A percentile compares a stretch with the other conserved stretches of the same genome.
phyloP scores from a whole-genome alignment of 2,113 vertebrate genomes.

The Thalassoma bifasciatum region DNA sequence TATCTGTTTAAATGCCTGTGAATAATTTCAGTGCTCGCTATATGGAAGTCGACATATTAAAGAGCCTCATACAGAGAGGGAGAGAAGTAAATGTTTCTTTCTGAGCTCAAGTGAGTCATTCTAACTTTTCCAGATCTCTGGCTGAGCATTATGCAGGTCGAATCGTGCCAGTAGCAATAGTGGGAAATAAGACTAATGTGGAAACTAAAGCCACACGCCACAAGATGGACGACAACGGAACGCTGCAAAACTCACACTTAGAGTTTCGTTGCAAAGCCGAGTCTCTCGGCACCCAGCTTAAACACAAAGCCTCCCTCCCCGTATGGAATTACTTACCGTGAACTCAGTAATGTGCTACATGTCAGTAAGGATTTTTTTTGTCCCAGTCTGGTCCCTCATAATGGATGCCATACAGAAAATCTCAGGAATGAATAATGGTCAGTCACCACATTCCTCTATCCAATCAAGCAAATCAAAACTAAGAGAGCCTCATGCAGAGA shows the following conservation, averaged over 20 bases:
- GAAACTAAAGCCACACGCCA: conserved; percentile 82
- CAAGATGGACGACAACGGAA: conserved; percentile 78
- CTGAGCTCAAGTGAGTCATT: conserved; percentile 81
- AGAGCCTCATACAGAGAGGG: conserved; percentile 63
- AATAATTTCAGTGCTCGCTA: conserved; percentile 49
- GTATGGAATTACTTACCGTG: conserved; percentile 51
- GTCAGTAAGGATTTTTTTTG: conserved; percentile 26
- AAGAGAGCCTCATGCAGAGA: conserved; percentile 28
- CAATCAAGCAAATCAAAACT: conserved; percentile 53
- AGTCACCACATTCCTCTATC: conserved; percentile 48
- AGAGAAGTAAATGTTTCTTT: conserved; percentile 72
- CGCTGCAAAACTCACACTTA: conserved; percentile 65
- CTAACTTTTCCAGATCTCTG: conserved; percentile 86
- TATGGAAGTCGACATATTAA: conserved; percentile 55
- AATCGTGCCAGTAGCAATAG: conserved; percentile 81
- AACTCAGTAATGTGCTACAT: conserved; percentile 13
- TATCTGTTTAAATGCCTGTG: conserved; percentile 39
- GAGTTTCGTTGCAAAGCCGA: conserved; percentile 53
- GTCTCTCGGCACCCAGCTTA: conserved; percentile 64
- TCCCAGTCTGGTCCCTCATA: conserved; percentile 8
- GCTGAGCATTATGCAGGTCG: conserved; percentile 55
- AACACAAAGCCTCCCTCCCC: conserved; percentile 43
- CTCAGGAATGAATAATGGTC: conserved; percentile 33
- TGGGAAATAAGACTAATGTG: conserved; percentile 80
- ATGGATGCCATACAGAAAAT: conserved; percentile 21